Evolutionary conservation across 2,797 vertebrate species (phyloP), one percentile per base, ranked within the genome.

Genomic region (Hippoglossus hippoglossus): DNA sequence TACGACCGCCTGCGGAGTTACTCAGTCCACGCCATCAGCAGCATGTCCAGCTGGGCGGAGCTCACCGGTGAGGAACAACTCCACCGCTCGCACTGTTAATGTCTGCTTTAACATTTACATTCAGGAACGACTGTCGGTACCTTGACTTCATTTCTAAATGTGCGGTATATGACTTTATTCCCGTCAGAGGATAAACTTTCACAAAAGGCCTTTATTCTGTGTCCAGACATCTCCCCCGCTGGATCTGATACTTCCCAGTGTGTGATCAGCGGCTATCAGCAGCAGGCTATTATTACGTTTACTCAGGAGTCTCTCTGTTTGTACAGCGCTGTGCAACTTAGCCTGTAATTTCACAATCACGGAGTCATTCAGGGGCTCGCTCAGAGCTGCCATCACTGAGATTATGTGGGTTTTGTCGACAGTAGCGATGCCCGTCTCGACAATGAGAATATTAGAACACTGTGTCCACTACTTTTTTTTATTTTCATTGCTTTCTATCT

Each of bases 1-100:
- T 95, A 96, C 0, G 96, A 97, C 66, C 93, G 94, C 1, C 93
- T 96, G 52, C 90, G 95, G 4, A 93, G 95, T 71, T 97, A 96
- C 81, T 90, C 95, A 0, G 81, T 94, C 47, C 95, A 94, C 0
- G 73, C 94, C 52, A 66, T 95, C 76, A 91, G 89, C 92, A 94
- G 89, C 61, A 92, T 94, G 0, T 89, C 94, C 0, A 72, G 94
- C 83, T 98, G 98, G 98, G 93, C 96, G 0, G 96, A 98, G 87
- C 96, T 98, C 66, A 96, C 94, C 19, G 92, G 97, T 99, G 92
- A 97, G 96, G 55, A 64, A 36, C 11, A 10, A 21, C 44, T 7
- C 55, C 7, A 6, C 58, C 25, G 16, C 39, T 24, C 16, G 54
- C 39, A 54, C 8, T 3, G 39, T 41, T 12, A 3, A 2, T 25